Evolutionary conservation across 64 coral and sea anemone genomes (phyloP).

Genomic region (Stichodactyla helianthus): DNA sequence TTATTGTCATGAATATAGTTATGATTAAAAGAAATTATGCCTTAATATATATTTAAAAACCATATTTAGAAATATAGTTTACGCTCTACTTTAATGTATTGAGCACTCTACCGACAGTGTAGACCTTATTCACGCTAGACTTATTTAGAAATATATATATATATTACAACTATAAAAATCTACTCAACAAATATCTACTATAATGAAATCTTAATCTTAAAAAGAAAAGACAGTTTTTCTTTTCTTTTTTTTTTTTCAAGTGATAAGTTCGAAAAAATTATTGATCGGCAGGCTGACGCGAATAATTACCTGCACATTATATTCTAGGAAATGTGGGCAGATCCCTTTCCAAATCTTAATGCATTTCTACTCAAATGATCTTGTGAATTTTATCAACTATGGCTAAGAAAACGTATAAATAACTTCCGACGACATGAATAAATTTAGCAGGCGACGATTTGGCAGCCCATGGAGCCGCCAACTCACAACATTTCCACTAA

Average conservation of each 20-base stretch:
- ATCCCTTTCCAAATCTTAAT: not conserved
- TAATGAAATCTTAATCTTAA: no score
- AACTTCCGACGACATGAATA: not conserved
- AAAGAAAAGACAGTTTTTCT: not conserved
- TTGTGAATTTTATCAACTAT: not conserved
- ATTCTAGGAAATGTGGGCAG: not conserved
- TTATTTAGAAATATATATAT: no score
- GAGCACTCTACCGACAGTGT: no score
- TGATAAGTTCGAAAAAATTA: no score
- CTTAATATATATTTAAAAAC: no score
- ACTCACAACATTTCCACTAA: not conserved
- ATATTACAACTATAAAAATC: no score
- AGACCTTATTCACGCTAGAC: no score
- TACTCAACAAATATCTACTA: no score
- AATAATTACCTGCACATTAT: not conserved
- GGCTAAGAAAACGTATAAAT: not conserved
- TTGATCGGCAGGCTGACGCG: not conserved
- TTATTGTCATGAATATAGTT: no score
- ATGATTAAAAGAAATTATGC: no score
- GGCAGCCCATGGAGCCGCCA: not conserved
- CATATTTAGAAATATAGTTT: no score
- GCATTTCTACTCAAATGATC: not conserved
- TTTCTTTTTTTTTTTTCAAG: not conserved
- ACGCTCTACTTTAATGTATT: no score
- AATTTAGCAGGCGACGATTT: not conserved